Evolutionary conservation across 2,888 invertebrate genomes (phyloP).

Genomic region (Sinohyriopsis cumingii): DNA sequence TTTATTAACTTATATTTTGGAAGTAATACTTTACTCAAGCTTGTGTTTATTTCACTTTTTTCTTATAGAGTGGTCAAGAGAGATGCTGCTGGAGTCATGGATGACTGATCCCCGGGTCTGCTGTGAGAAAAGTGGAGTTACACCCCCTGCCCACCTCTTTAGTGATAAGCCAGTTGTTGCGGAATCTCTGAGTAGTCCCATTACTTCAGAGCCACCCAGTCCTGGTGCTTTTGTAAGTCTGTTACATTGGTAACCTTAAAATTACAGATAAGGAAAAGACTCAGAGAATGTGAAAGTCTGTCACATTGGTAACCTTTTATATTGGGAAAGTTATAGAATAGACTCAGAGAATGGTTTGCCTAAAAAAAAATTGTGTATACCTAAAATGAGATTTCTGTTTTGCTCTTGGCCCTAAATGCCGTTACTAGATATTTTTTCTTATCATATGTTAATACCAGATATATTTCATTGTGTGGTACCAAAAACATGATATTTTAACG

Average conservation of each 20-base stretch:
- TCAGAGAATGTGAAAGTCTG: slow-evolving; percentile 1
- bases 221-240: slow-evolving; percentile 44
- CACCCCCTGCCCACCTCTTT: slow-evolving; percentile 75
- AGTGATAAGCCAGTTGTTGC: slow-evolving; percentile 61
- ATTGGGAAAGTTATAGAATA: too few species aligned
- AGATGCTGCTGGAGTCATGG: slow-evolving; percentile 80
- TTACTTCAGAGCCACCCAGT: slow-evolving; percentile 40
- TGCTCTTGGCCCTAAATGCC: too few species aligned
- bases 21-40: too few species aligned
- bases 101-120: slow-evolving; percentile 79
- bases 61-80: slow-evolving; percentile 80
- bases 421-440: too few species aligned
- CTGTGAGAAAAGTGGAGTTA: slow-evolving; percentile 80
- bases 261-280: not conserved
- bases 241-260: not conserved
- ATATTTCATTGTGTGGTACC: too few species aligned
- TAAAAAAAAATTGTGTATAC: too few species aligned
- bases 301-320: not conserved
- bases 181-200: slow-evolving; percentile 54
- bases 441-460: too few species aligned
- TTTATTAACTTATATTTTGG: too few species aligned
- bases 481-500: too few species aligned
- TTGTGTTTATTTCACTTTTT: too few species aligned
- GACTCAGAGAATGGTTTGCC: too few species aligned
- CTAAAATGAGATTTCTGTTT: too few species aligned